A percentile compares a stretch with the other conserved stretches of the same genome.
Evolutionary conservation across 23 tunicate species (phyloP).

Genomic region (Botrylloides violaceus): DNA sequence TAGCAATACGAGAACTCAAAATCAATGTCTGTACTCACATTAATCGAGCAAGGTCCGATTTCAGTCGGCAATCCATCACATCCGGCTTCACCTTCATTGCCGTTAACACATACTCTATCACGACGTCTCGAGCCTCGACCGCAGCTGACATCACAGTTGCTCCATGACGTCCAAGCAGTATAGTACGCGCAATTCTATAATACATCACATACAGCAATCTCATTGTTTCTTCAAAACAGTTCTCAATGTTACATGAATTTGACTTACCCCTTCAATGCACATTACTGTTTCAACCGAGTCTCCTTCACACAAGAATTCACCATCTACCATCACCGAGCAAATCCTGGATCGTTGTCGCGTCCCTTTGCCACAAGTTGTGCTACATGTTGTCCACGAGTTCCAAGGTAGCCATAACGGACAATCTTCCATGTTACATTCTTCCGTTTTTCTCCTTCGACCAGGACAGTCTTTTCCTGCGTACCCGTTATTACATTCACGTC

Average conservation of each 20-base stretch:
- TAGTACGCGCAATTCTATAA: conserved; percentile 68
- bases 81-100: conserved; percentile 53
- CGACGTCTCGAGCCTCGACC: conserved; percentile 37
- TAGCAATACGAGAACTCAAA: no score
- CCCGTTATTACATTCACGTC: conserved; percentile 34
- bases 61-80: conserved; percentile 32
- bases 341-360: conserved; percentile 20
- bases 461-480: conserved; percentile 26
- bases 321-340: conserved; percentile 10
- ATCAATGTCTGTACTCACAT: no score
- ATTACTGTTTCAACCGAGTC: conserved; percentile 12
- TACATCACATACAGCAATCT: no score
- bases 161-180: conserved; percentile 51
- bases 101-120: conserved; percentile 47
- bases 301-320: conserved; percentile 20
- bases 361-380: conserved; percentile 68
- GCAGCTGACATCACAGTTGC: conserved; percentile 48
- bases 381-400: conserved; percentile 47
- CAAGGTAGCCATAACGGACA: conserved; percentile 37
- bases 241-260: neutral
- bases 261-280: conserved; percentile 27
- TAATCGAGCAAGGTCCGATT: conserved; percentile 22
- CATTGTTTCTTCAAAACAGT: no score
- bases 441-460: conserved; percentile 19
- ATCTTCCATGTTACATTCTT: conserved; percentile 26